Percentiles rank a stretch among this genome's conserved stretches.
Conservation (phyloP, 2,797 vertebrate species). For the Merluccius polli region DNA sequence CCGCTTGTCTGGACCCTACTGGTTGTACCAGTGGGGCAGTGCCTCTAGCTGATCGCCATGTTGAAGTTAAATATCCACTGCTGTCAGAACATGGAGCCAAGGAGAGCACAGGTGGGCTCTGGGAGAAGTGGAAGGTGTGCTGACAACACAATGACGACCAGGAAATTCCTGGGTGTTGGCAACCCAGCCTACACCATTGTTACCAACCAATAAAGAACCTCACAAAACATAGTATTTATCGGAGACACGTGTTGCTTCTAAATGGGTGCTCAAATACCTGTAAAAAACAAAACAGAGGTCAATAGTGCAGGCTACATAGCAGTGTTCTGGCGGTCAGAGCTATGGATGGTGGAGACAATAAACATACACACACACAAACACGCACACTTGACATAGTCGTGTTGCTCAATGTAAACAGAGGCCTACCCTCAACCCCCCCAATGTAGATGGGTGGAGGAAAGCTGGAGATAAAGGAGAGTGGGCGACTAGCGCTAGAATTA, state of each 20-base stretch:
- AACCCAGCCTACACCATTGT: background rate
- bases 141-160: constrained; percentile 53
- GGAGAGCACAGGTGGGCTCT: too few species aligned
- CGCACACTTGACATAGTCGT: constrained; percentile 1
- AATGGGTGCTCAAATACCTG: background rate
- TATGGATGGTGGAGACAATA: background rate
- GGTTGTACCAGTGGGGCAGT: constrained; percentile 31
- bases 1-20: constrained; percentile 28
- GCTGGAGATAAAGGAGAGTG: constrained; percentile 74
- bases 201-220: constrained; percentile 17
- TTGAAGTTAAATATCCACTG: constrained; percentile 24
- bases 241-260: background rate
- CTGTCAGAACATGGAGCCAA: constrained; percentile 46
- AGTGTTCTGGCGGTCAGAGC: background rate
- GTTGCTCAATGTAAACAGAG: background rate
- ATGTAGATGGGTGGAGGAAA: constrained; percentile 52
- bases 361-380: constrained; percentile 14
- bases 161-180: background rate
- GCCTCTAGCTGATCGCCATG: background rate
- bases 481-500: constrained; percentile 87
- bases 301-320: constrained; percentile 7
- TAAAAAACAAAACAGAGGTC: constrained; percentile 1
- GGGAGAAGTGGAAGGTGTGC: constrained; percentile 39
- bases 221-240: background rate
- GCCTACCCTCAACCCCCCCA: background rate